Conservation (phyloP, 2,888 invertebrate genomes). For the Drosophila engyochracea region DNA sequence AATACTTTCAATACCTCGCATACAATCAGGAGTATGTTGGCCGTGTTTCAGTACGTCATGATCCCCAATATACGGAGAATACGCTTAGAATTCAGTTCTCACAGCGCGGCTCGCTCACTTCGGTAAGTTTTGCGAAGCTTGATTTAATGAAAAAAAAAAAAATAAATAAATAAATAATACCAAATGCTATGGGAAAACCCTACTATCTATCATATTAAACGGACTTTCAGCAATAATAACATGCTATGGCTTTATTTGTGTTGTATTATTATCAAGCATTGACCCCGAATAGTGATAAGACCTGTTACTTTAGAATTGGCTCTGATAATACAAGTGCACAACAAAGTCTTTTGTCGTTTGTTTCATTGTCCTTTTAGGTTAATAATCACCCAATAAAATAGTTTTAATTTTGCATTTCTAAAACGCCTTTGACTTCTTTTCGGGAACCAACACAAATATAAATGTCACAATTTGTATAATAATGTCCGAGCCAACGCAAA, state of each 20-base stretch:
- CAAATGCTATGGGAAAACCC: background rate
- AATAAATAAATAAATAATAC: background rate
- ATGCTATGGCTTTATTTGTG: background rate
- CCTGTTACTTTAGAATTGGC: conserved; percentile 21
- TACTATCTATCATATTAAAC: background rate
- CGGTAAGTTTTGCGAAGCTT: conserved; percentile 55
- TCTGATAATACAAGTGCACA: background rate
- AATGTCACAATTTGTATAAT: background rate
- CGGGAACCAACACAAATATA: background rate
- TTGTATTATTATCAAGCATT: conserved; percentile 51
- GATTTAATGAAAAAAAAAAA: background rate
- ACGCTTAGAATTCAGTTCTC: conserved; percentile 65
- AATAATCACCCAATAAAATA: background rate
- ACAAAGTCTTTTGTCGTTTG: background rate
- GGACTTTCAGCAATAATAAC: background rate
- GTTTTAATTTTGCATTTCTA: background rate
- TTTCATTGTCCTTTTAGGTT: background rate
- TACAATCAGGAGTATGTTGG: conserved; percentile 58
- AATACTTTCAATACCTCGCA: conserved; percentile 66
- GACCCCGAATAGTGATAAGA: conserved; percentile 45
- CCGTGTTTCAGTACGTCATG: conserved; percentile 54
- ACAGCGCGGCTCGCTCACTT: conserved; percentile 53
- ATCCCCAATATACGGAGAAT: conserved; percentile 46
- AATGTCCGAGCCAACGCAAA: background rate
- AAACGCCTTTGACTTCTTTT: background rate